Percentiles rank a stretch among this genome's conserved stretches.
Evolutionary conservation across 2,888 invertebrate species (phyloP).

Genomic region (Netelia inedita): DNA sequence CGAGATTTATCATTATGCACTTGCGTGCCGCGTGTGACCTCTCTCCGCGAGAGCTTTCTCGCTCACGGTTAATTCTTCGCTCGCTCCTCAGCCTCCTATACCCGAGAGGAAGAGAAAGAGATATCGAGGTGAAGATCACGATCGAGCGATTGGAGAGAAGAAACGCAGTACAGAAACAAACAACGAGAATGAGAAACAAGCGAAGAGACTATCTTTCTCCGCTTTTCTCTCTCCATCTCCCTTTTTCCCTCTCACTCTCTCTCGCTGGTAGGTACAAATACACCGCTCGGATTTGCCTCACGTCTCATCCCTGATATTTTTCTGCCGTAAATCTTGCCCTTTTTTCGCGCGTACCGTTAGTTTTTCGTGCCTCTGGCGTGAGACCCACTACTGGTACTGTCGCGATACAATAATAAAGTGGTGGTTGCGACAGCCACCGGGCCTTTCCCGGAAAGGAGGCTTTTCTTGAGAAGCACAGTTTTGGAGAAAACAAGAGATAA

Average conservation of each 20-base stretch:
- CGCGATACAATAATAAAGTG: background rate
- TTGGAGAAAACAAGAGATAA: conserved; percentile 57
- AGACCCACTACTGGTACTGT: conserved; percentile 23
- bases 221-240: conserved; percentile 29
- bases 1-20: conserved; percentile 70
- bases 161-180: conserved; percentile 30
- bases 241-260: conserved; percentile 33
- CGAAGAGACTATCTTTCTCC: background rate
- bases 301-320: conserved; percentile 46
- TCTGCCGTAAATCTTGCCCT: conserved; percentile 62
- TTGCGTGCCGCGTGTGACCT: conserved; percentile 52
- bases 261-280: conserved; percentile 20
- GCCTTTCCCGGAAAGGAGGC: conserved; percentile 51
- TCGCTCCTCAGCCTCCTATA: conserved; percentile 1
- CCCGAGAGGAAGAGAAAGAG: conserved; percentile 33
- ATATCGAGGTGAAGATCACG: conserved; percentile 65
- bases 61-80: conserved; percentile 39
- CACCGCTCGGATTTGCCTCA: conserved; percentile 59
- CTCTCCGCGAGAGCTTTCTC: conserved; percentile 43
- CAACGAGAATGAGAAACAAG: conserved; percentile 32
- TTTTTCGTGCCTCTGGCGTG: conserved; percentile 64
- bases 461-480: conserved; percentile 39
- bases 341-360: conserved; percentile 64
- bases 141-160: conserved; percentile 57
- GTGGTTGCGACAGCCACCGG: conserved; percentile 3